These are phyloP conservation scores for Pantherophis guttatus DNA, from an alignment of 2,113 vertebrate genomes.

Conservation along the genomic window DNA sequence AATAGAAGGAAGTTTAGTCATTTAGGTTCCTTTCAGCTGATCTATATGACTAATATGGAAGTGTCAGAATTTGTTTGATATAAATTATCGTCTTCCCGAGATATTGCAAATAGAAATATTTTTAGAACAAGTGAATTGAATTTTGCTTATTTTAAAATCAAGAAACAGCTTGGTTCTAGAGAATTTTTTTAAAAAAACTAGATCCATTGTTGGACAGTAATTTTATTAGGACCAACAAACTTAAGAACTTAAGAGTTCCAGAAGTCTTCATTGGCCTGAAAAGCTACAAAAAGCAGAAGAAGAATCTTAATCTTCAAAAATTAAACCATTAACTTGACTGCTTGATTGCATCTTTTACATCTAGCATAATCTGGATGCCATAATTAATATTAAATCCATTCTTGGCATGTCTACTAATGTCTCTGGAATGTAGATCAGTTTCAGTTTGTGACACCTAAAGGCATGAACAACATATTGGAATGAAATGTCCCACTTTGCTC, in stretches of 20 bases:
- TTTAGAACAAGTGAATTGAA: not conserved
- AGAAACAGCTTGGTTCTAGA: not conserved
- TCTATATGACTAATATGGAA: slow-evolving; percentile 5
- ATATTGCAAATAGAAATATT: not conserved
- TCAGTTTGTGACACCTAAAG: not conserved
- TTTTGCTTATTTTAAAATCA: not conserved
- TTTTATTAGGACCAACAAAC: not conserved
- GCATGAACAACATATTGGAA: not conserved
- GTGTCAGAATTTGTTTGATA: not conserved
- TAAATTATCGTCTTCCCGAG: not conserved
- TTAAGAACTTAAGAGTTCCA: not conserved
- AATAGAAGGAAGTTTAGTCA: slow-evolving; percentile 14
- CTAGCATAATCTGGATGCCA: not conserved
- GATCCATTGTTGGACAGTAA: not conserved
- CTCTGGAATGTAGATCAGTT: not conserved
- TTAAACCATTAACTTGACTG: not conserved
- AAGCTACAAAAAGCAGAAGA: not conserved
- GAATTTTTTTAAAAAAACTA: not conserved
- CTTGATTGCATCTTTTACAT: not conserved
- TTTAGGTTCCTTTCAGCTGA: not conserved
- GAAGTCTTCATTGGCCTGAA: not conserved
- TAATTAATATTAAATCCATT: not conserved
- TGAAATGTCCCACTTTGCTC: not conserved
- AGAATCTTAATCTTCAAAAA: not conserved
- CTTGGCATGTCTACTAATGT: not conserved